These are phyloP conservation scores for western clawed frog (Xenopus tropicalis) DNA, from an alignment of 2,113 vertebrate genomes.

Conservation along the genomic window UCB_Xtro_10.0 CM004443.2:166378501-166379000, in stretches of 20 bases:
- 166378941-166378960: background rate
- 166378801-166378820: too few species aligned
- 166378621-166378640: slow-evolving; percentile 34
- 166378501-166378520: too few species aligned
- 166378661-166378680: background rate
- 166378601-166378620: background rate
- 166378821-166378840: background rate
- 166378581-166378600: too few species aligned
- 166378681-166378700: background rate
- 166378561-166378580: too few species aligned
- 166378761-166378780: too few species aligned
- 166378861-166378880: background rate
- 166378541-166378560: too few species aligned
- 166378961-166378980: slow-evolving; percentile 1
- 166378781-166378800: too few species aligned
- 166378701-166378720: too few species aligned
- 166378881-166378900: background rate
- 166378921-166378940: background rate
- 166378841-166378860: slow-evolving; percentile 9
- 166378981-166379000: background rate
- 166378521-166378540: too few species aligned
- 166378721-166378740: too few species aligned
- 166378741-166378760: too few species aligned
- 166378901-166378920: background rate
- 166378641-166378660: slow-evolving; percentile 16